These are phyloP conservation scores for Rhyacophila brunnea DNA, from an alignment of 1,140 invertebrate species.

Conservation along the genomic window DNA sequence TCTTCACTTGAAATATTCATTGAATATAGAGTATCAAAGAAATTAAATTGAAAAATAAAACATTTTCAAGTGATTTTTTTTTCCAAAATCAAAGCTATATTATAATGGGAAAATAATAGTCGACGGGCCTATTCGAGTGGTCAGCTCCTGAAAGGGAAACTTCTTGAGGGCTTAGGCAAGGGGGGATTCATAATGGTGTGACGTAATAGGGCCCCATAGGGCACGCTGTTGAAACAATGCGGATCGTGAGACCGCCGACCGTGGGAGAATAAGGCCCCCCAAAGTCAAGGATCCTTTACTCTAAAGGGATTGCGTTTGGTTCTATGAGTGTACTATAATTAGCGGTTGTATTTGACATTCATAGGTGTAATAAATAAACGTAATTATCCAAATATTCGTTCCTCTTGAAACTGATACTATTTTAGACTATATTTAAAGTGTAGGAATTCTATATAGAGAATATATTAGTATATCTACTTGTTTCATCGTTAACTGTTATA, in stretches of 20 bases:
- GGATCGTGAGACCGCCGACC: constrained; percentile 32
- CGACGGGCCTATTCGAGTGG: constrained; percentile 24
- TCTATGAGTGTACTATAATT: too few species aligned
- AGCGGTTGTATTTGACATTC: too few species aligned
- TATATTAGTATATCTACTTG: too few species aligned
- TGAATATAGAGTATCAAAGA: neutral
- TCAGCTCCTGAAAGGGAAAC: constrained; percentile 20
- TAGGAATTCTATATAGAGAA: too few species aligned
- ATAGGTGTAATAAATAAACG: too few species aligned
- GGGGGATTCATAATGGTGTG: neutral
- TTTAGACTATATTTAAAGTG: too few species aligned
- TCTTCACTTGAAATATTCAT: neutral
- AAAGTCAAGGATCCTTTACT: constrained; percentile 23
- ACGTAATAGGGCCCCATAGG: neutral
- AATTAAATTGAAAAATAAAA: constrained; percentile 10
- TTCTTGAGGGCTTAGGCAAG: constrained; percentile 1
- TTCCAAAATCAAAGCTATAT: constrained; percentile 10
- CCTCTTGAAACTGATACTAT: too few species aligned
- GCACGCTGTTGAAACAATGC: constrained; percentile 25
- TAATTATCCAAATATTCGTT: too few species aligned
- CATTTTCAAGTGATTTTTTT: constrained; percentile 10
- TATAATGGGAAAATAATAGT: constrained; percentile 31
- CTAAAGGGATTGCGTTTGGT: neutral
- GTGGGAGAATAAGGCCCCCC: constrained; percentile 27
- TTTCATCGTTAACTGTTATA: too few species aligned